These are phyloP conservation scores for Eidolon helvum DNA, from an alignment of 2,113 vertebrate genomes.

Conservation along the genomic window DNA sequence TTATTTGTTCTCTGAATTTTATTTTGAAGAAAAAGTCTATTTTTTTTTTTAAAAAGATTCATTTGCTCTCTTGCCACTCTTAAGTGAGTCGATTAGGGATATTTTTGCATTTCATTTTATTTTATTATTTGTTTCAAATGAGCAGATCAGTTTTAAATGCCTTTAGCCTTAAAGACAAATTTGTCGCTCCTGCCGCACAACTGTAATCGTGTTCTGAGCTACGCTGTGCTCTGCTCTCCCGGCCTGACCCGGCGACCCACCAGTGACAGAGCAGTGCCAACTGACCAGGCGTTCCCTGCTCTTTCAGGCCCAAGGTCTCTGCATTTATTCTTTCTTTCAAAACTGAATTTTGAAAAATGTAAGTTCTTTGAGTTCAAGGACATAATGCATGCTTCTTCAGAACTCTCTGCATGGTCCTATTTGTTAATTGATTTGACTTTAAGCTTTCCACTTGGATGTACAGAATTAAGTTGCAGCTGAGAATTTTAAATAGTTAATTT, in stretches of 20 bases:
- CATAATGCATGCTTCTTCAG: neutral
- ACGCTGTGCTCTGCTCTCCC: neutral
- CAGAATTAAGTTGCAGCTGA: neutral
- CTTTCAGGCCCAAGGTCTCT: neutral
- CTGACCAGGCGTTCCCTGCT: neutral
- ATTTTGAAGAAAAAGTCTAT: neutral
- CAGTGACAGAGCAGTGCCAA: accelerated
- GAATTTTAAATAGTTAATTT: conserved; percentile 3
- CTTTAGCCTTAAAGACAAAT: neutral
- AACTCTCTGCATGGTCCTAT: neutral
- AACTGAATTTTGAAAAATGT: neutral
- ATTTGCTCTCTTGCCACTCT: neutral
- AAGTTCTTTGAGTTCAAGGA: neutral
- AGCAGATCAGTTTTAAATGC: neutral
- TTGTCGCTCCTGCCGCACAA: neutral
- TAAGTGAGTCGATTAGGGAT: neutral
- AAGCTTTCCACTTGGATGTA: neutral
- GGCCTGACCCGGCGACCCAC: accelerated
- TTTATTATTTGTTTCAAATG: no score
- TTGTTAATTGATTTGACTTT: neutral
- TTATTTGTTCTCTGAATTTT: neutral
- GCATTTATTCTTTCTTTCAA: neutral
- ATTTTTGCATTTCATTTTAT: no score
- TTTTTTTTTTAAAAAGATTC: neutral
- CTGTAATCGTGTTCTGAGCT: neutral